Evolutionary conservation across 2,113 vertebrate species (phyloP).

Genomic region (Oplegnathus fasciatus): DNA sequence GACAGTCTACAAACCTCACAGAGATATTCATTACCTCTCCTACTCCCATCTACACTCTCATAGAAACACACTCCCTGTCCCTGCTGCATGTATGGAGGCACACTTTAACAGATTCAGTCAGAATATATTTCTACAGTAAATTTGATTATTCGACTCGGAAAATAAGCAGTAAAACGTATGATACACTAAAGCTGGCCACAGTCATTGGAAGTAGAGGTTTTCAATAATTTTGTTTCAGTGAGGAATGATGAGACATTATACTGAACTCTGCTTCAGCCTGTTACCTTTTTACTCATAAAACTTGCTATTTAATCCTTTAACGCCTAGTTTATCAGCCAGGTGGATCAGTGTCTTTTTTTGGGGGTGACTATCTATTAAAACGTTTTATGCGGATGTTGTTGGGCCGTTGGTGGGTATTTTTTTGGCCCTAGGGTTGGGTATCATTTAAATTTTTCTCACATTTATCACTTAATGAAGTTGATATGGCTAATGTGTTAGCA

Average conservation of each 20-base stretch:
- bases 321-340: neutral
- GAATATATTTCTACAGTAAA: neutral
- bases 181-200: neutral
- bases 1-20: conserved; percentile 49
- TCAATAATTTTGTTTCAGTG: neutral
- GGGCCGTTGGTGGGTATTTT: neutral
- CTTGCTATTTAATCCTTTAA: neutral
- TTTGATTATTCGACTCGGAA: conserved; percentile 13
- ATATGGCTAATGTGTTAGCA: too few species aligned
- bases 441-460: neutral
- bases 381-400: too few species aligned
- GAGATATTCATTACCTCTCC: conserved; percentile 54
- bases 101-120: neutral
- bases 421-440: neutral
- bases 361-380: neutral
- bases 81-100: neutral
- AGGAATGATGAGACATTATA: neutral
- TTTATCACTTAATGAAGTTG: too few species aligned
- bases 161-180: neutral
- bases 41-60: neutral
- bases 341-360: neutral
- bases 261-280: conserved; percentile 8
- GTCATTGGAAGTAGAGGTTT: neutral
- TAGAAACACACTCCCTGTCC: neutral
- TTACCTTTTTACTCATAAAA: neutral